Evolutionary conservation across 2,797 vertebrate genomes (phyloP).

Genomic region (Sandelia bainsii): DNA sequence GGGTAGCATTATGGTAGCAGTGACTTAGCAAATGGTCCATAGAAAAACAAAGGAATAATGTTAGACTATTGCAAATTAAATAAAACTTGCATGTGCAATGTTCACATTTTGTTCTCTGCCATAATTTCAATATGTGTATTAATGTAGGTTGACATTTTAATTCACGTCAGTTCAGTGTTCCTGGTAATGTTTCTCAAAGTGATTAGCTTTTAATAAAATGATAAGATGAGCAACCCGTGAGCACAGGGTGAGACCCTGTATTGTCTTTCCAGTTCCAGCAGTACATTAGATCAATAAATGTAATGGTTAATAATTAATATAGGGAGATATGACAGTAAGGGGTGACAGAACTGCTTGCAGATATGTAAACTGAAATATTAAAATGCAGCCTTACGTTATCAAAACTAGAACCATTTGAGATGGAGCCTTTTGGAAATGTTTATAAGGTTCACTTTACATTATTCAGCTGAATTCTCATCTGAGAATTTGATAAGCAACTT

Average conservation of each 20-base stretch:
- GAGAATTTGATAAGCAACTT: constrained; percentile 44
- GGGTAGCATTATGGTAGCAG: constrained; percentile 27
- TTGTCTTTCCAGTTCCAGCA: constrained; percentile 40
- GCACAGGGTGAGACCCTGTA: constrained; percentile 23
- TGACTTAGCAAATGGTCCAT: constrained; percentile 2
- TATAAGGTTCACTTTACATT: not conserved
- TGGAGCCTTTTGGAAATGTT: constrained; percentile 4
- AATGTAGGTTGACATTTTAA: constrained; percentile 37
- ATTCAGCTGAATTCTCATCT: constrained; percentile 22
- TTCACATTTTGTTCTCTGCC: constrained; percentile 2
- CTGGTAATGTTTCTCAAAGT: constrained; percentile 12
- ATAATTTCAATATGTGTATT: not conserved
- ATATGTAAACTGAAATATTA: constrained; percentile 13
- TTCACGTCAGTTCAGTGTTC: constrained; percentile 31
- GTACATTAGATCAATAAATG: constrained; percentile 43
- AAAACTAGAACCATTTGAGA: not conserved
- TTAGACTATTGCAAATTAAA: not conserved
- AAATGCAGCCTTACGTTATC: not conserved
- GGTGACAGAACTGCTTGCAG: constrained; percentile 17
- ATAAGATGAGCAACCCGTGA: constrained; percentile 33
- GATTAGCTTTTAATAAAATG: constrained; percentile 37
- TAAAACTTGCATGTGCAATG: not conserved
- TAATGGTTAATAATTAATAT: constrained; percentile 48
- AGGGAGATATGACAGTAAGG: constrained; percentile 26
- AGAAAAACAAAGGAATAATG: not conserved